phyloP scores from a whole-genome alignment of 2,888 invertebrate species.

The Hydropsyche betteni region DNA sequence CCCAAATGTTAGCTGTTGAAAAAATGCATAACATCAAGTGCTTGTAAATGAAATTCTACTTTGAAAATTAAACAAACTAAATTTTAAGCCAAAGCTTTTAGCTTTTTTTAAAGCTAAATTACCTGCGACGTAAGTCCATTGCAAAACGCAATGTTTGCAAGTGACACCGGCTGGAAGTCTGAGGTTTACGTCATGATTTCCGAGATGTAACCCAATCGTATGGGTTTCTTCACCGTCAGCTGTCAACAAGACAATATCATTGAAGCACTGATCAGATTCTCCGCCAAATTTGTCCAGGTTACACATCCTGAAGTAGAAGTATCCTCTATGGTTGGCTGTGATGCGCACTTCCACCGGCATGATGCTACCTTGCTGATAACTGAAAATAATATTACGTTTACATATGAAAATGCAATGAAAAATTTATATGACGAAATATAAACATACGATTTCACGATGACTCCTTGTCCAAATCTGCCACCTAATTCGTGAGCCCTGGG shows the following conservation, averaged over 20 bases:
- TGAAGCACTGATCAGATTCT: slow-evolving; percentile 66
- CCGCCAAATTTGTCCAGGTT: slow-evolving; percentile 58
- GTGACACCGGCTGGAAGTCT: slow-evolving; percentile 60
- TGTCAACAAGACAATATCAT: slow-evolving; percentile 56
- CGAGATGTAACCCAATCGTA: slow-evolving; percentile 48
- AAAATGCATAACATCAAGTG: neutral
- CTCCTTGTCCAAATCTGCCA: slow-evolving; percentile 63
- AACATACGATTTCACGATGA: slow-evolving; percentile 59
- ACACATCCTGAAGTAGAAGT: slow-evolving; percentile 64
- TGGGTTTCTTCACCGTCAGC: slow-evolving; percentile 54
- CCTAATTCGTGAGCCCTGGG: slow-evolving; percentile 67
- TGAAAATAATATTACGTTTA: slow-evolving; percentile 24
- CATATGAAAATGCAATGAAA: neutral
- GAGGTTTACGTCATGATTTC: slow-evolving; percentile 55
- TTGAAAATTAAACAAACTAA: too few species aligned
- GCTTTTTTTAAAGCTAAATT: neutral
- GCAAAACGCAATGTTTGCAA: slow-evolving; percentile 66
- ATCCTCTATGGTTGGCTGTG: slow-evolving; percentile 63
- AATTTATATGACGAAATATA: neutral
- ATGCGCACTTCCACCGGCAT: slow-evolving; percentile 58
- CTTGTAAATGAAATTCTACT: neutral
- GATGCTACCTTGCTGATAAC: slow-evolving; percentile 54
- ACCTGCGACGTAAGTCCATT: slow-evolving; percentile 61
- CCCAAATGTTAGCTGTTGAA: slow-evolving; percentile 62
- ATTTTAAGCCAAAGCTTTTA: too few species aligned